These are phyloP conservation scores for Phrynocephalus guinanensis DNA, from an alignment of 2,797 vertebrate genomes.

Conservation along the genomic window DNA sequence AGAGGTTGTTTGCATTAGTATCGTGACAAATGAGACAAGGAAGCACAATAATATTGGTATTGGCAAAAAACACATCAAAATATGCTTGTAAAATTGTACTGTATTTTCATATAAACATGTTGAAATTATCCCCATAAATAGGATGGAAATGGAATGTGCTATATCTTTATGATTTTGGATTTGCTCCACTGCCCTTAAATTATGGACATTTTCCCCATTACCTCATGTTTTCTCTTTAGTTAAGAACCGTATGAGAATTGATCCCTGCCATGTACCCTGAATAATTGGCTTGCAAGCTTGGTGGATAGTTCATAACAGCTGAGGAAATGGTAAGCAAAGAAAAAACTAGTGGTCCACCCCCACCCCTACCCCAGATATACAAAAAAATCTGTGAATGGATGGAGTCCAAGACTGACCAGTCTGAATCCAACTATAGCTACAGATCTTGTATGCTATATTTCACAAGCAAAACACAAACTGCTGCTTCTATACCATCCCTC, in stretches of 20 bases:
- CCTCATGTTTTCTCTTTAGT: no score
- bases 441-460: neutral
- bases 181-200: no score
- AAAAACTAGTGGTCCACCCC: neutral
- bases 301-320: no score
- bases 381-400: no score
- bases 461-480: no score
- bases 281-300: no score
- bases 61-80: slow-evolving; percentile 5
- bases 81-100: neutral
- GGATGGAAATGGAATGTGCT: neutral
- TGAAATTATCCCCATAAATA: neutral
- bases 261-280: no score
- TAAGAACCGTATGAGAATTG: no score
- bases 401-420: neutral
- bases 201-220: no score
- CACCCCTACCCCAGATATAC: neutral
- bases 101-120: neutral
- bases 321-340: no score
- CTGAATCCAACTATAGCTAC: neutral
- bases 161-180: neutral
- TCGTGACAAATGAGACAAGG: neutral
- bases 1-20: neutral
- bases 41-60: neutral
- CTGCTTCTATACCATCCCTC: no score